These are phyloP conservation scores for Dione vanillae DNA, from an alignment of 2,888 invertebrate species.

Conservation along the genomic window DNA sequence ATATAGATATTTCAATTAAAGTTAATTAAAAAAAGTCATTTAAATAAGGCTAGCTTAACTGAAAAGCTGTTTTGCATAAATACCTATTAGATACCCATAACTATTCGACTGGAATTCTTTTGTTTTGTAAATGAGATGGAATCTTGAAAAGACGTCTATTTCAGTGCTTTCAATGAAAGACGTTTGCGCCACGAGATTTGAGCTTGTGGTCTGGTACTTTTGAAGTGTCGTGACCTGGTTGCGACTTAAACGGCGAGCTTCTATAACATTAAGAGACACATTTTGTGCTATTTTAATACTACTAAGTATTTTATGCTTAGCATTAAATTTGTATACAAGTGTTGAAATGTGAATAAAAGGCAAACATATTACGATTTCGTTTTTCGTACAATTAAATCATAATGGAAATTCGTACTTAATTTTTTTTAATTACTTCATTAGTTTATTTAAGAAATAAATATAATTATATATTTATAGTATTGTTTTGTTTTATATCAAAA, in stretches of 20 bases:
- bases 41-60: not conserved
- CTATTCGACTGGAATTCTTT: conserved; percentile 29
- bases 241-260: conserved; percentile 40
- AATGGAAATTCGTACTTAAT: too few relatives aligned
- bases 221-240: conserved; percentile 45
- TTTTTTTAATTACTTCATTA: too few relatives aligned
- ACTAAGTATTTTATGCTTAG: not conserved
- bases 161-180: conserved; percentile 42
- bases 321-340: not conserved
- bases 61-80: conserved; percentile 20
- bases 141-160: conserved; percentile 45
- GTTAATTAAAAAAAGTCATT: not conserved
- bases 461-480: too few relatives aligned
- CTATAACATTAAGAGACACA: conserved; percentile 28
- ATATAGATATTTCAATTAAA: not conserved
- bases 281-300: conserved; percentile 18
- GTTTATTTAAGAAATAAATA: too few relatives aligned
- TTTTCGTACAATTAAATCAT: too few relatives aligned
- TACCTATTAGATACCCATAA: conserved; percentile 13
- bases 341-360: not conserved
- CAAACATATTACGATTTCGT: too few relatives aligned
- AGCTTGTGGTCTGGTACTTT: conserved; percentile 44
- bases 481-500: too few relatives aligned
- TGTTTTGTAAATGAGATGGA: conserved; percentile 45
- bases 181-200: conserved; percentile 42